Base-by-base conservation (phyloP, 2,888 invertebrate genomes). In the Ochlodes sylvanus region DNA sequence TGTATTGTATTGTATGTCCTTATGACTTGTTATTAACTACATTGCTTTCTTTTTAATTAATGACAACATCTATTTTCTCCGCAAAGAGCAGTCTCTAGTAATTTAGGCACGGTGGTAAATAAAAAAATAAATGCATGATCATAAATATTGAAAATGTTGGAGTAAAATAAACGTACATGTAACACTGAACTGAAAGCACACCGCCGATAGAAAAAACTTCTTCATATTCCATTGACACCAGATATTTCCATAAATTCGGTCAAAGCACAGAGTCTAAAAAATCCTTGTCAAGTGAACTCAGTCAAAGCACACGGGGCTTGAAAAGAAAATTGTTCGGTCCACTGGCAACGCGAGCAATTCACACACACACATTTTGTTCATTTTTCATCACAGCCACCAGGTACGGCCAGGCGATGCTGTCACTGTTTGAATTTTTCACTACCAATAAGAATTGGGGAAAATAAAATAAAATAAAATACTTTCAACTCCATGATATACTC, bases 291-390 rank as follows among this genome's bases (percentile, higher is more conserved):
- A 12, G 10, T 19, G 32, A 54, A 54, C 54, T n/a, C 54, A 54
- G 54, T 54, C 50, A 50, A 50, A 50, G 32, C 32, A 54, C n/a
- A 54, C n/a, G n/a, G 5, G 32, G 7, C n/a, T 54, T n/a, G 27
- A 54, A 54, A 27, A 32, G 54, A 32, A 54, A 54, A 54, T 54
- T 32, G 54, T 12, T 54, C 54, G n/a, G 54, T 32, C 54, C 2
- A n/a, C 54, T n/a, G 27, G 54, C 14, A 54, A 32, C 32, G 54
- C n/a, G 27, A 50, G 19, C 50, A 50, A 50, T 50, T 50, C 19
- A 19, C 50, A 44, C 15, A 44, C 52, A 52, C 14, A 32, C 32
- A 32, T 32, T 54, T 54, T 32, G 32, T 15, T 54, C 32, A 9
- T 54, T 54, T 54, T 54, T 27, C 52, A 27, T 54, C 32, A 54